Evolutionary conservation across 2,888 invertebrate genomes (phyloP).

Genomic region (Cataglyphis rosenhaueri): DNA sequence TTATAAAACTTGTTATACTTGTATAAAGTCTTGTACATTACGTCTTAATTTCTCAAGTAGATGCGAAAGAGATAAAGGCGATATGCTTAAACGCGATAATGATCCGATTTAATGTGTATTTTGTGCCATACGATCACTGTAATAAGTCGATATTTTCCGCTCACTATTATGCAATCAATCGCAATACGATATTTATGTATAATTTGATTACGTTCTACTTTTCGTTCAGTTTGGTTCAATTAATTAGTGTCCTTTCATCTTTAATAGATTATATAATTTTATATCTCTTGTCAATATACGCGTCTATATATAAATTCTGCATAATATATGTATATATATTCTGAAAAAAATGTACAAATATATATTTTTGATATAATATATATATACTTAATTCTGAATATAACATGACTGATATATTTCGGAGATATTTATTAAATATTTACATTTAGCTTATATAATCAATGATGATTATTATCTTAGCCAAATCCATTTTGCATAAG

Average conservation of each 20-base stretch:
- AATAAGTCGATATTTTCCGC: slow-evolving; percentile 4
- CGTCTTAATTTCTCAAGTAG: neutral
- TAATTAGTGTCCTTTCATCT: slow-evolving; percentile 3
- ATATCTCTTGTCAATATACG: neutral
- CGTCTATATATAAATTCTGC: neutral
- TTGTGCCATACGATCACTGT: neutral
- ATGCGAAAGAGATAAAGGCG: neutral
- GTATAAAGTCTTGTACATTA: neutral
- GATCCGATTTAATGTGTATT: slow-evolving; percentile 9
- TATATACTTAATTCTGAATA: neutral
- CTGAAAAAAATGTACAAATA: neutral
- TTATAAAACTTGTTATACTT: neutral
- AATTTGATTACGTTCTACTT: slow-evolving; percentile 12
- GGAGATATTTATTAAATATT: neutral
- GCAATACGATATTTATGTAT: slow-evolving; percentile 15
- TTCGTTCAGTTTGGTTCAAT: neutral
- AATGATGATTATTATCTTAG: neutral
- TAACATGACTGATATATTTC: neutral
- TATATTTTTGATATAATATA: neutral
- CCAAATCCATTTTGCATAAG: neutral
- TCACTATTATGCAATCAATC: slow-evolving; percentile 1
- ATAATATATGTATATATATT: neutral
- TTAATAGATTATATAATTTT: slow-evolving; percentile 24
- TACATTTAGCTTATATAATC: neutral
- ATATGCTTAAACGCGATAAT: slow-evolving; percentile 18